These are phyloP conservation scores for Sesamia inferens DNA, from an alignment of 2,888 invertebrate genomes.

Conservation along the genomic window DNA sequence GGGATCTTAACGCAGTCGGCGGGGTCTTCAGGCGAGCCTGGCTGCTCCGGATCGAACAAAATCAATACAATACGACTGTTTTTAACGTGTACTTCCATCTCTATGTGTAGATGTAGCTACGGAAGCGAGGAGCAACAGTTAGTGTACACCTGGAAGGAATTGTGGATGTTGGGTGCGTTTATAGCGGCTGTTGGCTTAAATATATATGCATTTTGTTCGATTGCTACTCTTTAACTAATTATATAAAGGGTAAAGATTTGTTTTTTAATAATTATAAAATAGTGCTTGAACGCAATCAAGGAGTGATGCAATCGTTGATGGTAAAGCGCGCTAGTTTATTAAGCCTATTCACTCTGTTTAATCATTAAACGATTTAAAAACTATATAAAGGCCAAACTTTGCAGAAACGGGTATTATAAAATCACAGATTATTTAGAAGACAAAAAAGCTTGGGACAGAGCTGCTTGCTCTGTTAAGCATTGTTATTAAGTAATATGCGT, in stretches of 20 bases:
- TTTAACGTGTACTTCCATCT: conserved; percentile 76
- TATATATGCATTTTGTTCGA: background rate
- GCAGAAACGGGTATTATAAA: too few relatives aligned
- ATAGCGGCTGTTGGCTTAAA: background rate
- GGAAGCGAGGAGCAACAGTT: conserved; percentile 83
- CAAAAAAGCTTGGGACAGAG: too few relatives aligned
- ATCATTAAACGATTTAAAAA: too few relatives aligned
- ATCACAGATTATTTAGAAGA: too few relatives aligned
- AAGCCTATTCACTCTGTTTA: too few relatives aligned
- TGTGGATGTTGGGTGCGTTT: conserved; percentile 49
- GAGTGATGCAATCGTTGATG: too few relatives aligned
- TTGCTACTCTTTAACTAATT: background rate
- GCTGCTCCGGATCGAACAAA: conserved; percentile 81
- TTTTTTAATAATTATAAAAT: too few relatives aligned
- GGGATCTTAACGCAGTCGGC: conserved; percentile 40
- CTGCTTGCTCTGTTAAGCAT: too few relatives aligned
- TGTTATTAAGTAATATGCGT: too few relatives aligned
- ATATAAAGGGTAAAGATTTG: background rate
- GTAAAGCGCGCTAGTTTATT: too few relatives aligned
- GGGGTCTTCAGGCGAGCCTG: conserved; percentile 53
- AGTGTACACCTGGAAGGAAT: conserved; percentile 71
- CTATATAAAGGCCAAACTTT: too few relatives aligned
- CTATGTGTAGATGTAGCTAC: conserved; percentile 69
- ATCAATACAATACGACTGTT: conserved; percentile 88
- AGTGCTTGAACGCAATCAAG: too few relatives aligned